Evolutionary conservation across 2,797 vertebrate genomes (phyloP).

Genomic region (Anguilla obscura): DNA sequence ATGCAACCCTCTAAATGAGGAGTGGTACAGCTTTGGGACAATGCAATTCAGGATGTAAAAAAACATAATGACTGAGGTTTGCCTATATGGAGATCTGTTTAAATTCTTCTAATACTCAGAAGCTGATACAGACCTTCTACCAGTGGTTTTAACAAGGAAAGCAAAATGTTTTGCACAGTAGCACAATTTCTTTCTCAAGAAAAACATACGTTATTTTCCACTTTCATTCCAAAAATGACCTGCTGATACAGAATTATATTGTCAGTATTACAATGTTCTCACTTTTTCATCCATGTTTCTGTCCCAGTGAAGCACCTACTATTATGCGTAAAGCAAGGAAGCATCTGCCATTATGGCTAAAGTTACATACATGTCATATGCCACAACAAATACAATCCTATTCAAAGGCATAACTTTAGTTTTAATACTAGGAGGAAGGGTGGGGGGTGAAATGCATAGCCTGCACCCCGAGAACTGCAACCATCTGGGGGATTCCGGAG

Average conservation of each 20-base stretch:
- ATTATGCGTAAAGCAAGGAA: not conserved
- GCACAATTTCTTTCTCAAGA: not conserved
- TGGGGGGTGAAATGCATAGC: too few species aligned
- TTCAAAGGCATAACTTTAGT: too few species aligned
- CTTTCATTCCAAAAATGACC: not conserved
- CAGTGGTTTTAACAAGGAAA: not conserved
- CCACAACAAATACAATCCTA: not conserved
- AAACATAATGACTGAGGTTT: conserved; percentile 1
- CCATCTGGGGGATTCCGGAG: too few species aligned
- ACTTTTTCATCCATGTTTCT: not conserved
- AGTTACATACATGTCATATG: not conserved
- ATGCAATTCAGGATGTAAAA: not conserved
- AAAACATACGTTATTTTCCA: not conserved
- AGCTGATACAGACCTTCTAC: not conserved
- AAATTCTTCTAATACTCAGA: not conserved
- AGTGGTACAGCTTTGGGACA: not conserved
- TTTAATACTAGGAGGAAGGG: too few species aligned
- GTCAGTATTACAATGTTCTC: not conserved
- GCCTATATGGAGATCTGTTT: not conserved
- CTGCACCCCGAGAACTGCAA: too few species aligned
- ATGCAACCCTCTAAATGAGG: not conserved
- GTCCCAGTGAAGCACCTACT: not conserved
- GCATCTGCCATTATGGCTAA: not conserved
- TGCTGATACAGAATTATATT: not conserved
- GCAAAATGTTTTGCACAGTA: not conserved